Conservation (phyloP, 2,888 invertebrate species). For the Cotesia congregata region DNA sequence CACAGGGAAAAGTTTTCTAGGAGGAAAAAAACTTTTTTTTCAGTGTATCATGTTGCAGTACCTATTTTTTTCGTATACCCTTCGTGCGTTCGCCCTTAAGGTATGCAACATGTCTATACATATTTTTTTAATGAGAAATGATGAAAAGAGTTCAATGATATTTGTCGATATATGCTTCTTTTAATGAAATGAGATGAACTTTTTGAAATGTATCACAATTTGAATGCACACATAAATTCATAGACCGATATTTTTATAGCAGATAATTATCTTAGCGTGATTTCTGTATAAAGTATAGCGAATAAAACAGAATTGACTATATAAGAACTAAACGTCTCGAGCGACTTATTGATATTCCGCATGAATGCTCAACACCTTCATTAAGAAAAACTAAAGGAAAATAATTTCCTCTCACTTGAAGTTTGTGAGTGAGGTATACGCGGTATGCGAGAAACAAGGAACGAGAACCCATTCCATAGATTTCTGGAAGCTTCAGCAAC, state of each 20-base stretch:
- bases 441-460: background rate
- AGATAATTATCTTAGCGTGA: background rate
- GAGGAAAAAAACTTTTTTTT: too few relatives aligned
- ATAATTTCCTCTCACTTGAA: constrained; percentile 53
- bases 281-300: background rate
- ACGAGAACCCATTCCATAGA: constrained; percentile 42
- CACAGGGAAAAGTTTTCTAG: too few relatives aligned
- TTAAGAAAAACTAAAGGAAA: constrained; percentile 60
- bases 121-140: too few relatives aligned
- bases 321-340: background rate
- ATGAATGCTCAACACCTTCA: constrained; percentile 45
- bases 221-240: background rate
- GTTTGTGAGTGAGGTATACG: constrained; percentile 9
- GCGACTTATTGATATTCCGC: constrained; percentile 51
- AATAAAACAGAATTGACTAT: background rate
- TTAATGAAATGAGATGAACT: background rate
- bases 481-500: constrained; percentile 51
- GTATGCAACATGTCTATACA: too few relatives aligned
- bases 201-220: background rate
- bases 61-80: too few relatives aligned
- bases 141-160: too few relatives aligned
- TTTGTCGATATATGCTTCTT: too few relatives aligned
- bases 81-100: too few relatives aligned
- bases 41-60: too few relatives aligned
- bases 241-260: background rate